These are phyloP conservation scores for Dynastes grantii DNA, from an alignment of 2,888 invertebrate species.

Conservation along the genomic window DNA sequence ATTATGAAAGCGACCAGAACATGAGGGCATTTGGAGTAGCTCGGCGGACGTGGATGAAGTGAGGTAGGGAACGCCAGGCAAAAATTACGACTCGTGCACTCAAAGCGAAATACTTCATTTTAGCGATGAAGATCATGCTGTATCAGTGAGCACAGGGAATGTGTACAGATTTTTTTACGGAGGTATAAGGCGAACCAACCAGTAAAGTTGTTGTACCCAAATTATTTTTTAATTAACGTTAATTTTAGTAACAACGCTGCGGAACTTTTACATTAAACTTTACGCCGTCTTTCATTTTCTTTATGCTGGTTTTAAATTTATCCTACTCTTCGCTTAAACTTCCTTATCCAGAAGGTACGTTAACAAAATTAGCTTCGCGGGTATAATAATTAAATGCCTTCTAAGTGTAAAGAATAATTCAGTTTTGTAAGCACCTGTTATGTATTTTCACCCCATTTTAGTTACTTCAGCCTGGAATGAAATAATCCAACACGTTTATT, in stretches of 20 bases:
- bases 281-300: conserved; percentile 4
- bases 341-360: neutral
- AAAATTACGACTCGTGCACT: neutral
- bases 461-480: no score
- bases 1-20: conserved; percentile 38
- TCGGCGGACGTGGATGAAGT: conserved; percentile 1
- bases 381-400: no score
- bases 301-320: conserved; percentile 1
- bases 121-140: neutral
- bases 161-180: conserved; percentile 20
- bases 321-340: neutral
- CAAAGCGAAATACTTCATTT: neutral
- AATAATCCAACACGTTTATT: no score
- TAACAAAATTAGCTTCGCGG: neutral
- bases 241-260: conserved; percentile 24
- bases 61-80: neutral
- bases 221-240: conserved; percentile 45
- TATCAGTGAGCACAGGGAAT: conserved; percentile 1
- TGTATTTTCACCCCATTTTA: no score
- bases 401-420: no score
- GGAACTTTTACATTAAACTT: conserved; percentile 38
- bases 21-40: neutral
- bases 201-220: conserved; percentile 30
- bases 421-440: no score
- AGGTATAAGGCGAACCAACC: conserved; percentile 3